Evolutionary conservation across 2,888 invertebrate genomes (phyloP), one percentile per base, ranked within the genome.

Genomic region (Scaptodrosophila latifasciaeformis): DNA sequence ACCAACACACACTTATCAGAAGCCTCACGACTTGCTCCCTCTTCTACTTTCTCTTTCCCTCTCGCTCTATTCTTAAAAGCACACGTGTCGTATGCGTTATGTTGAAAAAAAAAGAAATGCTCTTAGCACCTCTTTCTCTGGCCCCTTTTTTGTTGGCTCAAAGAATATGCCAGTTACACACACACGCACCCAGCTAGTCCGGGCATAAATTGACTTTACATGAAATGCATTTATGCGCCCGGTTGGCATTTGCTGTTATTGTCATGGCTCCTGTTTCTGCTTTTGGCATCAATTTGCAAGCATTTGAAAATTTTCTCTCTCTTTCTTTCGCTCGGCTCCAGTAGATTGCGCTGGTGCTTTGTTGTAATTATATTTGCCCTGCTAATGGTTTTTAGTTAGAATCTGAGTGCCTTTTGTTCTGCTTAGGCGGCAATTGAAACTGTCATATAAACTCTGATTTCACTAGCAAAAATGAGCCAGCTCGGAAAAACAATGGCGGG

Each of bases 291-390:
- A 6, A 37, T 17, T 37, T 37, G 37, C 35, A 6, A 15, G 10
- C 31, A 31, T 27, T 27, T 27, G 9, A 37, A 15, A 34, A n/a
- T 34, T 34, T 34, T 34, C 15, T 13, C n/a, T n/a, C n/a, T n/a
- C n/a, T n/a, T n/a, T n/a, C n/a, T n/a, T n/a, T n/a, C n/a, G n/a
- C n/a, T n/a, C n/a, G n/a, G n/a, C n/a, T n/a, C n/a, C n/a, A n/a
- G n/a, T n/a, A n/a, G n/a, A n/a, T n/a, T n/a, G n/a, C n/a, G n/a
- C n/a, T n/a, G n/a, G 15, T 34, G 12, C 12, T 34, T 34, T 15
- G 50, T 59, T 43, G 75, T 67, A 77, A 80, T 72, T 72, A 80
- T 80, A 65, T 80, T 77, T 70, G 57, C 75, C 60, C 52, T 56
- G 76, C 69, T 71, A 70, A 70, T 62, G 47, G 60, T 37, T 49